Evolutionary conservation across 2,113 vertebrate genomes (phyloP), one percentile per base, ranked within the genome.

Genomic region (Nannospalax galili): DNA sequence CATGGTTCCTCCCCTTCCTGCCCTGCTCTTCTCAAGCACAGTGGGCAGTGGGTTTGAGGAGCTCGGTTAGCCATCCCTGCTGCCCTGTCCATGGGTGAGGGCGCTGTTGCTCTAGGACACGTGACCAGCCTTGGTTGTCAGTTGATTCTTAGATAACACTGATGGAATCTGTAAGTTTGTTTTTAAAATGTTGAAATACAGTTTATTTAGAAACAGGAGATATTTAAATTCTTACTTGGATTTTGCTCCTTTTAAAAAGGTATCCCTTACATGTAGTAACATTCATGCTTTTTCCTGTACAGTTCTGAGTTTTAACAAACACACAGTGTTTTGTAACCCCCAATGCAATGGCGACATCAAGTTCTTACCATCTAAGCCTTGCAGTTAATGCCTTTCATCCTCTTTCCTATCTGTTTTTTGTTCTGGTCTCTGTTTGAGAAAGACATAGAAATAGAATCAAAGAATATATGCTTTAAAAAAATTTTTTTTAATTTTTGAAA

Each of bases 141-240:
- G 0, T 30, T 70, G 82, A 82, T 30, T 30, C 73, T 26, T 56
- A 89, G 24, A 1, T 40, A 19, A 7, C 35, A 42, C 26, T 65
- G 48, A 77, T 7, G 35, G 28, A 92, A 45, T 26, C 52, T 56
- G 1, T 78, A 70, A 11, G 0, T 90, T 93, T 91, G 40, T 91
- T 94, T 91, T 77, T 60, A 85, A 64, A 92, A 81, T 89, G 40
- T 37, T 69, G 77, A 94, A 84, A 37, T 74, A 5, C 22, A 94
- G 16, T 78, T 92, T 75, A 75, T 26, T n/a, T 75, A n/a, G 24
- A 78, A 78, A 81, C 22, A 60, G 4, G 40, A 92, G 88, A 64
- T 82, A 78, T 86, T 95, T 89, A 74, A 72, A 37, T 85, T 94
- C 62, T 93, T 88, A n/a, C 7, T 79, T 81, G 74, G 42, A 14